A percentile compares a stretch with the other conserved stretches of the same genome.
Conservation (phyloP, 2,797 vertebrate genomes). For the Poeciliopsis infans region DNA sequence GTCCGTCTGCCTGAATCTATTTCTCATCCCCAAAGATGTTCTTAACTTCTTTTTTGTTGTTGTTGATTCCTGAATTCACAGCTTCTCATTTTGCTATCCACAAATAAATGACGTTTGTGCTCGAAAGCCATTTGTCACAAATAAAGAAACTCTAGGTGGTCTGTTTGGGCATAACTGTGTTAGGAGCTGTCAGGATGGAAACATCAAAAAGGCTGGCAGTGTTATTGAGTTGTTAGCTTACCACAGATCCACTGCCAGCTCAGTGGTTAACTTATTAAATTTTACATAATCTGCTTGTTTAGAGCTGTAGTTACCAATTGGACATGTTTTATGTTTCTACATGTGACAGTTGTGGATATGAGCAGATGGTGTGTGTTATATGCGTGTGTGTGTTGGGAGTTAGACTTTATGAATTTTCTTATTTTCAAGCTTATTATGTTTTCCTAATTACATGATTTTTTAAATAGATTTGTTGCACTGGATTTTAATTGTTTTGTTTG, state of each 20-base stretch:
- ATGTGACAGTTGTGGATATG: background rate
- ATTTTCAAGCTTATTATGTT: background rate
- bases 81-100: background rate
- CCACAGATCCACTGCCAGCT: background rate
- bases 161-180: background rate
- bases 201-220: background rate
- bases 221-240: background rate
- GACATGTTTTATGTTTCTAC: background rate
- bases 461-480: background rate
- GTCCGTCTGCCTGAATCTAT: background rate
- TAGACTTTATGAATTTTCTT: background rate
- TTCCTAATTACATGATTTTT: background rate
- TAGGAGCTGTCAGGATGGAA: background rate
- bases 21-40: background rate
- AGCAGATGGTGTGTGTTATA: background rate
- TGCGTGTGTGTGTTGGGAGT: background rate
- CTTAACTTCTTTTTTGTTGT: background rate
- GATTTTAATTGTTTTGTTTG: background rate
- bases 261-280: background rate
- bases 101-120: background rate
- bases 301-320: background rate
- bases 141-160: background rate
- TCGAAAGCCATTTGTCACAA: background rate
- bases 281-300: background rate
- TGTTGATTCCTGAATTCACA: background rate